Percentiles rank a stretch among this genome's conserved stretches.
Evolutionary conservation across 2,797 vertebrate species (phyloP).

Genomic region (Agapornis canus): DNA sequence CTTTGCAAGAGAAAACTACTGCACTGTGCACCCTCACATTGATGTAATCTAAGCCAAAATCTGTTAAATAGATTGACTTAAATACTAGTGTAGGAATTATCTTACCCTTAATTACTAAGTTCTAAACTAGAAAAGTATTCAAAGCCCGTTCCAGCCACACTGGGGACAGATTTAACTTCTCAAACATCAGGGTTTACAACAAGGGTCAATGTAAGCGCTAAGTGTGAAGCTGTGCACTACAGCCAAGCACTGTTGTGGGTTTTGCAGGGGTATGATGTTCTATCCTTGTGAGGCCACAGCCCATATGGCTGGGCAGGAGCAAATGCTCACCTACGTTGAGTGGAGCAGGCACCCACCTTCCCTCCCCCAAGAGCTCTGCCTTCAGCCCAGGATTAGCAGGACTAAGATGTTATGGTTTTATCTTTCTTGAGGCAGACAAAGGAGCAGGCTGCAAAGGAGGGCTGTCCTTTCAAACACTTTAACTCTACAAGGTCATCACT

Average conservation of each 20-base stretch:
- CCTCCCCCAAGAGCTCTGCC: neutral
- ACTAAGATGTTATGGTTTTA: neutral
- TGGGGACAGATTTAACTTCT: neutral
- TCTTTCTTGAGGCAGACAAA: constrained; percentile 10
- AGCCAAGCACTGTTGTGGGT: rapidly evolving
- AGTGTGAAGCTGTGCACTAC: neutral
- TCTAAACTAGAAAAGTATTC: neutral
- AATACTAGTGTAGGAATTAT: neutral
- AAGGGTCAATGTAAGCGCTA: neutral
- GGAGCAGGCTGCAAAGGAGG: neutral
- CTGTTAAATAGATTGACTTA: neutral
- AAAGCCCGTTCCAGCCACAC: neutral
- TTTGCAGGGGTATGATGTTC: neutral
- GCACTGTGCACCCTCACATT: neutral
- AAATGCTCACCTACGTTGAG: rapidly evolving
- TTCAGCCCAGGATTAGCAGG: neutral
- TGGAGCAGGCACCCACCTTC: neutral
- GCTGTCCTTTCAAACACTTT: constrained; percentile 6
- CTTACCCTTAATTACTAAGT: neutral
- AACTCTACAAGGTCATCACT: constrained; percentile 51
- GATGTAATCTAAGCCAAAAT: neutral
- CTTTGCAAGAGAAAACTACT: neutral
- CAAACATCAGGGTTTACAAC: neutral
- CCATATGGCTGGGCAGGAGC: neutral
- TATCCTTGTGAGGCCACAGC: rapidly evolving